phyloP scores from a whole-genome alignment of 2,888 invertebrate species.

The Oxytorus armatus region DNA sequence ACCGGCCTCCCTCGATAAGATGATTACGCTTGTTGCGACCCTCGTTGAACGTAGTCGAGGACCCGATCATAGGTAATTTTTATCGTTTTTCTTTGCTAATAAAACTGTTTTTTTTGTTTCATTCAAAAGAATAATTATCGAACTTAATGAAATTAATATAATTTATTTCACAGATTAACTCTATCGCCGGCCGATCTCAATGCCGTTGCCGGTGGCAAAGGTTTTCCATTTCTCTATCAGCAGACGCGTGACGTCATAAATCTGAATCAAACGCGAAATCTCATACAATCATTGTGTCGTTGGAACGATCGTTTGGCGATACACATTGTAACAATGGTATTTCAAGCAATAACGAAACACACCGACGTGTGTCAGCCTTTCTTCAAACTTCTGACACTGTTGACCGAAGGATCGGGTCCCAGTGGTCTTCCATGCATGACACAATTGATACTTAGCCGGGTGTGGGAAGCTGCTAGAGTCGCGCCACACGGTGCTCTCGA shows the following conservation, averaged over 20 bases:
- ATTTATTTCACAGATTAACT: conserved; percentile 86
- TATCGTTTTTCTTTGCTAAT: background rate
- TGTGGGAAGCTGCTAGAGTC: conserved; percentile 96
- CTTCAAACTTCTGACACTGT: conserved; percentile 94
- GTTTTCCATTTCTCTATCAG: conserved; percentile 96
- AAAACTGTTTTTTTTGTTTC: background rate
- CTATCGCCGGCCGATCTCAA: conserved; percentile 92
- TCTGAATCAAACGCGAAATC: conserved; percentile 94
- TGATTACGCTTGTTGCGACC: conserved; percentile 95
- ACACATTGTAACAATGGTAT: conserved; percentile 95
- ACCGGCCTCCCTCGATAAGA: conserved; percentile 96
- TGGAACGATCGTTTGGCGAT: conserved; percentile 96
- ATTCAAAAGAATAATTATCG: background rate
- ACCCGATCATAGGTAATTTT: conserved; percentile 86
- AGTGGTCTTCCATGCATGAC: conserved; percentile 96
- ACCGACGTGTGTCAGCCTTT: conserved; percentile 96
- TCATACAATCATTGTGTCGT: conserved; percentile 95
- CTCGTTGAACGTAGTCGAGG: conserved; percentile 95
- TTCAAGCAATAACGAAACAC: conserved; percentile 95
- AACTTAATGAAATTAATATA: background rate
- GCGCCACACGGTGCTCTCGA: conserved; percentile 96
- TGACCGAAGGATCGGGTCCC: conserved; percentile 93
- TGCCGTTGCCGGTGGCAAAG: conserved; percentile 95
- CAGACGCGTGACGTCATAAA: conserved; percentile 97
- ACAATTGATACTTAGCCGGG: conserved; percentile 93